Evolutionary conservation across 2,797 vertebrate genomes (phyloP), one percentile per base, ranked within the genome.

Genomic region (Heterohyrax brucei): DNA sequence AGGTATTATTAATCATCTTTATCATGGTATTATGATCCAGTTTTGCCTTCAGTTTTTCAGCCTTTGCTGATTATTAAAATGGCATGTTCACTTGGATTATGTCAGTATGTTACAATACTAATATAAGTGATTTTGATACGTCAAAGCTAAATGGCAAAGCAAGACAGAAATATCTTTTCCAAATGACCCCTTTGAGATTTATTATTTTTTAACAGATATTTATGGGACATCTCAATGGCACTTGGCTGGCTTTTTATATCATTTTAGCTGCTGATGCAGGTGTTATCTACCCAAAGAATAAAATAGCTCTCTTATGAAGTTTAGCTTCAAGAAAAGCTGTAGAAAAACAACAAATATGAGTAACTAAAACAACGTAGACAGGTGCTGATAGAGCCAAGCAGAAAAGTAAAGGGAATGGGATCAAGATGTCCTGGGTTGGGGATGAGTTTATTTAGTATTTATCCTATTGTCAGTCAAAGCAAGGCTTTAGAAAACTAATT

Each of bases 31-130:
- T 97, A 93, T 83, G 13, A 97, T 26, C 2, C 56, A 70, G 0
- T 30, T 86, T 91, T 70, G 61, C 53, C 89, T 87, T 84, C 28
- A 97, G 91, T 96, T 73, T 97, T 97, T 97, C 87, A 96, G 70
- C 56, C 68, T 68, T 92, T 50, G 6, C 5, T 59, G 94, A 76
- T 94, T 88, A 82, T 97, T 94, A 96, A 92, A 87, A 90, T 84
- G 62, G 80, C 39, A 76, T 50, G 75, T 87, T 97, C 82, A 66
- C 50, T 97, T 76, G 89, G 44, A 91, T 96, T 97, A 93, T 97
- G 86, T 95, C 93, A 91, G 9, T 30, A 33, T 96, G 76, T 96
- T 95, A 94, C 70, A 96, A 88, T 95, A 86, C 16, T 53, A 92
- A 50, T 18, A 4, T 46, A 91, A 93, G 64, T 89, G 84, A 93